Evolutionary conservation across 2,797 vertebrate genomes (phyloP), one percentile per base, ranked within the genome.

Genomic region (Botia kubotai): DNA sequence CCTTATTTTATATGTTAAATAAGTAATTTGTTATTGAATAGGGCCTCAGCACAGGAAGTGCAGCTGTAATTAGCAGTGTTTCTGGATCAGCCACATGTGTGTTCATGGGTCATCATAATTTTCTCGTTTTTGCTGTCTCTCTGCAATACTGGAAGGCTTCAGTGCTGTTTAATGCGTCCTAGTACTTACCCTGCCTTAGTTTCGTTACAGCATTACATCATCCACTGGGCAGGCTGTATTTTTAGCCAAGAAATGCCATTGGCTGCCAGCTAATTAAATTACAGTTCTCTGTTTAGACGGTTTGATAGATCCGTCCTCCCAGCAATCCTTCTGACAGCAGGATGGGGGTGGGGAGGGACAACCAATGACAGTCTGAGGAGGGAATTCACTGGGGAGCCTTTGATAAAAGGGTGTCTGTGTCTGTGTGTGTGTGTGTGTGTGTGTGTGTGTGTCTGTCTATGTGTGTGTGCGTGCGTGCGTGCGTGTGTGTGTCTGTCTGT

Each of bases 161-260:
- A 36, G 72, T 69, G 33, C 72, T 72, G 77, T 82, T 81, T 73
- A 90, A 91, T 92, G 89, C 88, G 90, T 79, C 90, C 93, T 93
- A 93, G 94, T 93, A 94, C 93, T 94, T 94, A 93, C 87, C 78
- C 77, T 84, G 84, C 57, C 48, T 83, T 90, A 82, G 77, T 87
- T 88, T 89, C 75, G 86, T 88, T 90, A 43, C 39, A 43, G 6
- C 8, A 43, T 43, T 43, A 10, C 39, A 43, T 43, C 39, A 43
- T 10, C 39, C 39, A 43, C 39, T 43, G 39, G 39, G 8, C 39
- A 43, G 39, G 39, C 39, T 43, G 39, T 43, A 43, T 43, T 43
- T 26, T 43, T 43, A 7, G 39, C 39, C 39, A 43, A 43, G 36
- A 43, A 8, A 43, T 43, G 39, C 39, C 8, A 43, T 43, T 43